These are phyloP conservation scores for Eleginops maclovinus DNA, from an alignment of 2,113 vertebrate species.

Conservation along the genomic window DNA sequence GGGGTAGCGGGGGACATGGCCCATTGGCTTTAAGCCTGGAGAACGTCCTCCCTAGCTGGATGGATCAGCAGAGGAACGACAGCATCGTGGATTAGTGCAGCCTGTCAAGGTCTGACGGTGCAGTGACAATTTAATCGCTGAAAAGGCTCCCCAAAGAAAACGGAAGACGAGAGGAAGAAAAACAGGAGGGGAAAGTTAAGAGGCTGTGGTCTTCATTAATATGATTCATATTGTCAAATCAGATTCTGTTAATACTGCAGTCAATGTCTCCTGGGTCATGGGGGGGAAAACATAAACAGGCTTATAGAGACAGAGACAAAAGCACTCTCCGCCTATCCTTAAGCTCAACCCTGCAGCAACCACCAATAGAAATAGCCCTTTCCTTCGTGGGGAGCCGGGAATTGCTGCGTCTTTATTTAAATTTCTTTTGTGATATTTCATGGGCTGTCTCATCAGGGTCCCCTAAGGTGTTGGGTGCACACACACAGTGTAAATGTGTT, in stretches of 20 bases:
- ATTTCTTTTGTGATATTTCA: conserved; percentile 42
- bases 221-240: conserved; percentile 79
- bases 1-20: conserved; percentile 61
- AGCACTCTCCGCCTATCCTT: conserved; percentile 35
- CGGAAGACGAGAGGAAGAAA: conserved; percentile 51
- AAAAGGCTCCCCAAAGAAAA: conserved; percentile 66
- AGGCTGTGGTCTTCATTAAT: conserved; percentile 77
- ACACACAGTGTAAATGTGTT: not conserved
- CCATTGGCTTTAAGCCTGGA: conserved; percentile 74
- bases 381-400: conserved; percentile 27
- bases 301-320: conserved; percentile 41
- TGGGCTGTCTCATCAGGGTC: conserved; percentile 47
- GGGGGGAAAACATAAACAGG: conserved; percentile 31
- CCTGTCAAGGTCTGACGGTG: conserved; percentile 79
- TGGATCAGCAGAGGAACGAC: conserved; percentile 67
- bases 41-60: conserved; percentile 64
- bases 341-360: conserved; percentile 43
- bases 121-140: conserved; percentile 83
- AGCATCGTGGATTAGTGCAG: conserved; percentile 80
- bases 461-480: conserved; percentile 12
- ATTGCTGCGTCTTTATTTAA: conserved; percentile 13
- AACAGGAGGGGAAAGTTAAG: conserved; percentile 57
- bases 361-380: conserved; percentile 9
- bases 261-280: conserved; percentile 55
- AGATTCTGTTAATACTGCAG: conserved; percentile 76